phyloP scores from a whole-genome alignment of 2,888 invertebrate species.

The Ptilodon capucinus region DNA sequence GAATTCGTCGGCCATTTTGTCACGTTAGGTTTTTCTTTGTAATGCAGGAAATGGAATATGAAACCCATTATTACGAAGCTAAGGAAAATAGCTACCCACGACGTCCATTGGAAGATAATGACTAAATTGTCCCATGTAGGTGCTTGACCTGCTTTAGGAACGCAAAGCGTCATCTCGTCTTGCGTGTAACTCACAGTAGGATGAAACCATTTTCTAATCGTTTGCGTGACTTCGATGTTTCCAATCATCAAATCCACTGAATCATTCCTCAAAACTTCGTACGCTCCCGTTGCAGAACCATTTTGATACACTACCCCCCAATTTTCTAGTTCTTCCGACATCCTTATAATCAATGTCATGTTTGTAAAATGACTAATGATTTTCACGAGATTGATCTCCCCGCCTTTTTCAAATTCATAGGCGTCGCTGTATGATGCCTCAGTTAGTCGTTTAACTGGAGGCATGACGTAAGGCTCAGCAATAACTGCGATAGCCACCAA shows the following conservation, averaged over 20 bases:
- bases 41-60: conserved; percentile 66
- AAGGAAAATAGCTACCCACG: conserved; percentile 67
- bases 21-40: conserved; percentile 54
- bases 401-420: conserved; percentile 65
- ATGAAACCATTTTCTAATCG: conserved; percentile 70
- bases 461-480: conserved; percentile 76
- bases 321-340: conserved; percentile 63
- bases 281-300: conserved; percentile 69
- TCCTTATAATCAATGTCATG: conserved; percentile 66
- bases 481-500: conserved; percentile 67
- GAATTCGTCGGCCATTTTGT: conserved; percentile 76
- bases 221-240: conserved; percentile 73
- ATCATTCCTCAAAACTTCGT: conserved; percentile 54
- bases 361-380: conserved; percentile 74
- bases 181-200: conserved; percentile 74
- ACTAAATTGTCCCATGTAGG: conserved; percentile 75
- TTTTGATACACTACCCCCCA: conserved; percentile 64
- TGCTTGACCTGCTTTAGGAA: conserved; percentile 67
- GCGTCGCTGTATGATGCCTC: conserved; percentile 54
- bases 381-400: conserved; percentile 73
- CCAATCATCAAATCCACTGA: conserved; percentile 69
- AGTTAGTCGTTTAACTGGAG: conserved; percentile 52
- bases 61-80: conserved; percentile 63
- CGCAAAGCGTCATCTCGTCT: conserved; percentile 78
- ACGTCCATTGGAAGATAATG: conserved; percentile 75